Percentiles rank a stretch among this genome's conserved stretches.
phyloP scores from a whole-genome alignment of 2,888 invertebrate genomes.

The Harpalus rubripes region DNA sequence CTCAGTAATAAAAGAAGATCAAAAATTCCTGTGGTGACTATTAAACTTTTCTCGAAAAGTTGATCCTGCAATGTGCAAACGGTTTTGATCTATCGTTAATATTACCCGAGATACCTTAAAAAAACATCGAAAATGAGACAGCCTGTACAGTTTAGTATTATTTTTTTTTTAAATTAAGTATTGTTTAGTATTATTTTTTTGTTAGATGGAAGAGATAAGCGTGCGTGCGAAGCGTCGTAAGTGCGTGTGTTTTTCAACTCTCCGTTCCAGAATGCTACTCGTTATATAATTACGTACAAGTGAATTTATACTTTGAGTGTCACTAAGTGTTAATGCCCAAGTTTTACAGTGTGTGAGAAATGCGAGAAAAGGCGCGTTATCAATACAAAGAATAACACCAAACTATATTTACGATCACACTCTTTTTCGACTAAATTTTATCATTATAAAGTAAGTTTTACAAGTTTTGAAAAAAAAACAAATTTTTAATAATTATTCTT shows the following conservation, averaged over 20 bases:
- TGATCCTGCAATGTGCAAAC: no score
- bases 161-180: conserved; percentile 9
- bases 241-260: neutral
- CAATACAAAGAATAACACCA: conserved; percentile 66
- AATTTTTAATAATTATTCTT: conserved; percentile 54
- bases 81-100: no score
- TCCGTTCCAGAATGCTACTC: conserved; percentile 38
- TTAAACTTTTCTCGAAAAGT: no score
- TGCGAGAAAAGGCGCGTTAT: conserved; percentile 42
- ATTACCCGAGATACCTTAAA: no score
- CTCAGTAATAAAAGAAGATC: no score
- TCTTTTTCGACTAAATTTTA: conserved; percentile 64
- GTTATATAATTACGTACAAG: conserved; percentile 49
- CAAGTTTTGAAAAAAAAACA: conserved; percentile 48
- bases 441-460: conserved; percentile 63
- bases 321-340: conserved; percentile 57
- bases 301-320: conserved; percentile 60
- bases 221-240: conserved; percentile 1
- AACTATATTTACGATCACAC: conserved; percentile 63
- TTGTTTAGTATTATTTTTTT: conserved; percentile 46
- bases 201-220: neutral
- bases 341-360: conserved; percentile 41
- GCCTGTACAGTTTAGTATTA: neutral
- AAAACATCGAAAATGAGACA: no score
- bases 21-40: no score